Evolutionary conservation across 1,140 invertebrate genomes (phyloP).

Genomic region (Papilio aristodemus): DNA sequence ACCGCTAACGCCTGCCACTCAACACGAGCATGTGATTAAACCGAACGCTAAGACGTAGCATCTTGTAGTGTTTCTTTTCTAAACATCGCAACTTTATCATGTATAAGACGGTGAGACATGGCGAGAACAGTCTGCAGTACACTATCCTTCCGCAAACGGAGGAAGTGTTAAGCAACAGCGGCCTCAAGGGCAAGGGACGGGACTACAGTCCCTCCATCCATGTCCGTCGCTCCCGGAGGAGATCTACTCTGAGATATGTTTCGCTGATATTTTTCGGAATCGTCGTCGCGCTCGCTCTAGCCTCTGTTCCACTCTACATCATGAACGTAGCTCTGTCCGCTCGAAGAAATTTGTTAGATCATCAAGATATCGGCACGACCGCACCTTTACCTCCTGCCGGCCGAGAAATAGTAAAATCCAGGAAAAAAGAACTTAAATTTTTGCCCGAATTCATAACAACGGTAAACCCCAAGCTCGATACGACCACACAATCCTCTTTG

Average conservation of each 20-base stretch:
- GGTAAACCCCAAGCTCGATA: conserved; percentile 48
- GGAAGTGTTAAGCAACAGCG: conserved; percentile 83
- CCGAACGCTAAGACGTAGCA: conserved; percentile 43
- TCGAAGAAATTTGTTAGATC: conserved; percentile 52
- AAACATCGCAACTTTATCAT: conserved; percentile 72
- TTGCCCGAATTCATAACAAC: conserved; percentile 51
- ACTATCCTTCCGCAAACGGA: conserved; percentile 87
- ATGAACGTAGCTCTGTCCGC: conserved; percentile 64
- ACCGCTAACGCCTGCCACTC: conserved; percentile 41
- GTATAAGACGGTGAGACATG: conserved; percentile 88
- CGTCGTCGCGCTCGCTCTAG: conserved; percentile 59
- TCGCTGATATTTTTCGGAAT: conserved; percentile 63
- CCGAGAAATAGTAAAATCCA: conserved; percentile 61
- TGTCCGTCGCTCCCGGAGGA: conserved; percentile 59
- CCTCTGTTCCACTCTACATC: conserved; percentile 65
- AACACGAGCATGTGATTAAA: conserved; percentile 66
- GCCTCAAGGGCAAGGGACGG: conserved; percentile 79
- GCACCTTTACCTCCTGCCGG: conserved; percentile 55
- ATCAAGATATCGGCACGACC: conserved; percentile 59
- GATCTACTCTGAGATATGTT: conserved; percentile 67
- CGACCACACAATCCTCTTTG: conserved; percentile 42
- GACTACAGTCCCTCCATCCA: conserved; percentile 78
- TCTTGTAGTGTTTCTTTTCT: conserved; percentile 63
- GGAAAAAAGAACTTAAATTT: conserved; percentile 70
- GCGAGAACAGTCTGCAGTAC: conserved; percentile 87